phyloP scores from a whole-genome alignment of 2,797 vertebrate species.

The Meriones psammophilus region DNA sequence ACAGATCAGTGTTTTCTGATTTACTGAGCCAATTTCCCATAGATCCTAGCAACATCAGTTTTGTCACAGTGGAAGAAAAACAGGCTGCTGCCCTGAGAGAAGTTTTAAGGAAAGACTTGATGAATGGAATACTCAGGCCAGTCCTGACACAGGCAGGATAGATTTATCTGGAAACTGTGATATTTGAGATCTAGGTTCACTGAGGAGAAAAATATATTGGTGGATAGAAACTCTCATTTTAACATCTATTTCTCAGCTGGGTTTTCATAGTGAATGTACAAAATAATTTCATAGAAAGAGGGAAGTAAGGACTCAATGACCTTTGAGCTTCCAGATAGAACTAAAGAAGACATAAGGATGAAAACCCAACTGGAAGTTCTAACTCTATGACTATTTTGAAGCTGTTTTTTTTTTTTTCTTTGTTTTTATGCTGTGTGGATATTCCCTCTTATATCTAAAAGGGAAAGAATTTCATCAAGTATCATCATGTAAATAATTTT shows the following conservation, averaged over 20 bases:
- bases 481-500: neutral
- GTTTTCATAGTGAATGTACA: slow-evolving; percentile 39
- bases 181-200: slow-evolving; percentile 65
- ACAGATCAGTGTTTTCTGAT: slow-evolving; percentile 56
- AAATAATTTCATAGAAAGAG: neutral
- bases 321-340: neutral
- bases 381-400: neutral
- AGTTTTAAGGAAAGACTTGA: slow-evolving; percentile 16
- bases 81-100: neutral
- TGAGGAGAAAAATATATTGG: slow-evolving; percentile 44
- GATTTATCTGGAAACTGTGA: slow-evolving; percentile 47
- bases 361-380: neutral
- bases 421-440: neutral
- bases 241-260: slow-evolving; percentile 34
- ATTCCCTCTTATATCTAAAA: neutral
- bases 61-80: slow-evolving; percentile 59
- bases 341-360: neutral
- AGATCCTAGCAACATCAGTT: slow-evolving; percentile 64
- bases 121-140: slow-evolving; percentile 54
- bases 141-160: slow-evolving; percentile 25
- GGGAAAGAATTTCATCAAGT: neutral
- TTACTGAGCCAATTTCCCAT: slow-evolving; percentile 65
- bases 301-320: neutral
- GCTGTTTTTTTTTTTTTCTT: neutral
- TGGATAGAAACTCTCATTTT: slow-evolving; percentile 66